These are phyloP conservation scores for Calephelis nemesis DNA, from an alignment of 1,140 invertebrate genomes.

Conservation along the genomic window DNA sequence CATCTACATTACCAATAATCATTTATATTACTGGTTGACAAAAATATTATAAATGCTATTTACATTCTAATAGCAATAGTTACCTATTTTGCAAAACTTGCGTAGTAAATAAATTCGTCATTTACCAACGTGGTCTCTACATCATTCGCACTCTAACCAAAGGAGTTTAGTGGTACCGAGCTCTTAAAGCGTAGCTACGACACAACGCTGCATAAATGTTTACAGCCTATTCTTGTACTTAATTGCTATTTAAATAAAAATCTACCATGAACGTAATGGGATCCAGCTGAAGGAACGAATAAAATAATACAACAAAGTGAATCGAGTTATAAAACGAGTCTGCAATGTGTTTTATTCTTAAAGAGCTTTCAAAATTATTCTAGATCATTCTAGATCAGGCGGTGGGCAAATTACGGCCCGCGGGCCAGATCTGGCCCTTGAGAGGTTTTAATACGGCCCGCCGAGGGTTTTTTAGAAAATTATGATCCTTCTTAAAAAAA, in stretches of 20 bases:
- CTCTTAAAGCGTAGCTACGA: slow-evolving; percentile 52
- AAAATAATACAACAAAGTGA: slow-evolving; percentile 15
- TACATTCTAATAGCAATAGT: too few relatives aligned
- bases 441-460: too few relatives aligned
- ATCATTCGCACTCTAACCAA: not conserved
- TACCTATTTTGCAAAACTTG: too few relatives aligned
- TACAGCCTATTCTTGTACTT: slow-evolving; percentile 72
- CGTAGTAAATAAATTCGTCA: too few relatives aligned
- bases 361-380: not conserved
- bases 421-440: too few relatives aligned
- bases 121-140: not conserved
- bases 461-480: too few relatives aligned
- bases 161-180: slow-evolving; percentile 11
- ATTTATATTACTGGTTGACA: too few relatives aligned
- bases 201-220: slow-evolving; percentile 51
- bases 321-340: not conserved
- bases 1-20: too few relatives aligned
- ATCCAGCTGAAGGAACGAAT: slow-evolving; percentile 30
- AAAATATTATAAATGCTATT: too few relatives aligned
- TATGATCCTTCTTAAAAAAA: too few relatives aligned
- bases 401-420: too few relatives aligned
- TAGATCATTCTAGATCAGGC: not conserved
- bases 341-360: not conserved
- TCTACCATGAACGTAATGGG: slow-evolving; percentile 59
- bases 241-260: slow-evolving; percentile 75